Base-by-base conservation (phyloP, 2,797 vertebrate species). In the Chelon labrosus region DNA sequence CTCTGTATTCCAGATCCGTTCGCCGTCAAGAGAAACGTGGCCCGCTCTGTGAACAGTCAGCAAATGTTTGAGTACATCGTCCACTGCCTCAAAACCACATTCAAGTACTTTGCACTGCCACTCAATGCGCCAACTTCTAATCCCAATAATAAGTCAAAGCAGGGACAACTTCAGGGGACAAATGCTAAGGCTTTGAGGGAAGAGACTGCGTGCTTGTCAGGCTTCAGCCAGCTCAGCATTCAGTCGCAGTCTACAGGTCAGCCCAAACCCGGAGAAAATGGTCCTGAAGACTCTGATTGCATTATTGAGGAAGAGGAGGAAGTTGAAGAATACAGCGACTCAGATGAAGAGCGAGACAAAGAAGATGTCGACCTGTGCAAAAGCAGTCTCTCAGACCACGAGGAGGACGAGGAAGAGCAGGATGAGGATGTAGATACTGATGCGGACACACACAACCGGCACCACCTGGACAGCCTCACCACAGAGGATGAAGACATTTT, bases 51-150 rank as follows among this genome's bases (percentile, higher is more conserved):
- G 74, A 98, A 96, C 91, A 99, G 96, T 88, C 97, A 97, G 79
- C 92, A 97, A 37, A 94, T 97, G 47, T 98, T 94, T 58, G 96
- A 97, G 11, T 99, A 97, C 88, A 93, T 98, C 81, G 88, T 97
- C 88, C 96, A 99, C 86, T 99, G 97, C 90, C 94, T 99, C 85
- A 97, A 96, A 89, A 92, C 95, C 81, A 97, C 97, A 2, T 99
- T 97, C 70, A 99, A 97, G 84, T 98, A 99, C 91, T 99, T 99
- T 91, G 97, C 96, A 54, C 88, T 96, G 87, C 96, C 96, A 31
- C 93, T 95, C 69, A 96, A 92, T 81, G 77, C 71, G 3, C 37
- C 78, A 11, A 62, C 85, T 61, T 80, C 79, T 65, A 87, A 89
- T 52, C 80, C 77, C 75, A 88, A 76, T 80, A 59, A 54, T 0